A percentile compares a stretch with the other conserved stretches of the same genome.
Evolutionary conservation across 2,113 vertebrate species (phyloP).

Genomic region (Pelecanus crispus): DNA sequence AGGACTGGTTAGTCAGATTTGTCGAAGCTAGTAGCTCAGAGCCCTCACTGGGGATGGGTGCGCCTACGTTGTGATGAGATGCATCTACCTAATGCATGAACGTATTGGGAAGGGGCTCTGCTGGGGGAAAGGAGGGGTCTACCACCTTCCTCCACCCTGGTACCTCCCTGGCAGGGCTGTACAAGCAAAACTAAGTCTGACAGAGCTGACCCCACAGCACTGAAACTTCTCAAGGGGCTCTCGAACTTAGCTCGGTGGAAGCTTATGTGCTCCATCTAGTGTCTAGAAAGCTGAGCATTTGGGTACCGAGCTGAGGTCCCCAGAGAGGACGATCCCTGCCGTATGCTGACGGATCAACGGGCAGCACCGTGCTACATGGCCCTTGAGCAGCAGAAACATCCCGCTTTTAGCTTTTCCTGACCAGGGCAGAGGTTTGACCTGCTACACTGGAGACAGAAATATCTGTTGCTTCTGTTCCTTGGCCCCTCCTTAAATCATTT

Average conservation of each 20-base stretch:
- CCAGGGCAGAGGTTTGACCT: not conserved
- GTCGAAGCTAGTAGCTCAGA: fast-evolving
- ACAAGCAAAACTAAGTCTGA: not conserved
- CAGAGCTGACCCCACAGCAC: not conserved
- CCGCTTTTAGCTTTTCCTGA: not conserved
- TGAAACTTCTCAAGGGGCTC: not conserved
- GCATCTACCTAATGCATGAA: not conserved
- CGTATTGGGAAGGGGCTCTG: not conserved
- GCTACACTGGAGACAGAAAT: not conserved
- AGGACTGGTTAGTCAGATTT: not conserved
- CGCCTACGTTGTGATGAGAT: fast-evolving
- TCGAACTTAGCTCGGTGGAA: not conserved
- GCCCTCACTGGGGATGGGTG: not conserved
- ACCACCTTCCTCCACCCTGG: fast-evolving
- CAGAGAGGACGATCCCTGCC: not conserved
- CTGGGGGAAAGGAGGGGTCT: not conserved
- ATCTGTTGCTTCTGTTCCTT: not conserved
- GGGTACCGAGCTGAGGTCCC: not conserved
- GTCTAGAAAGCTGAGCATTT: not conserved
- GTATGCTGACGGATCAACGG: fast-evolving
- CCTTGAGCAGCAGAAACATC: not conserved
- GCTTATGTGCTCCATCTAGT: constrained; percentile 20
- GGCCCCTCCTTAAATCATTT: not conserved
- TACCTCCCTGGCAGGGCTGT: not conserved
- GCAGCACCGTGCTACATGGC: not conserved